phyloP scores from a whole-genome alignment of 2,888 invertebrate genomes.

The Orchesellides sinensis region DNA sequence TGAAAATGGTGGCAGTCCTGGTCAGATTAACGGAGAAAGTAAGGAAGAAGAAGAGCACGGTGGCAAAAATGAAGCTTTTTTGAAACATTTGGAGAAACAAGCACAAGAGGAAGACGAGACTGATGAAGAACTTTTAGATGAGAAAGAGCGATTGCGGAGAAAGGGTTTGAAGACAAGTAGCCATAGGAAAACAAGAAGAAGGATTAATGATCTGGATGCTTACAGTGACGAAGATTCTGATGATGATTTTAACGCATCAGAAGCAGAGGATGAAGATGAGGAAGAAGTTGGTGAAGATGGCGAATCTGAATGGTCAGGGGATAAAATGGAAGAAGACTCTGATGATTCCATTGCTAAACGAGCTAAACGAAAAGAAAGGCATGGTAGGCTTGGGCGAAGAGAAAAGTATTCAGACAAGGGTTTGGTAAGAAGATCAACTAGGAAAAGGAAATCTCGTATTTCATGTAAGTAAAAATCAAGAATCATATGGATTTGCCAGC shows the following conservation, averaged over 20 bases:
- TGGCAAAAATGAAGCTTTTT: slow-evolving; percentile 71
- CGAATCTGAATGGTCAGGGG: slow-evolving; percentile 74
- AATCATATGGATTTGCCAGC: too few species aligned
- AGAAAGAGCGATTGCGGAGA: slow-evolving; percentile 69
- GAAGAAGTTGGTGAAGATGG: slow-evolving; percentile 80
- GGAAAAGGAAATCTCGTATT: slow-evolving; percentile 69
- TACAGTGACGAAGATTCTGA: slow-evolving; percentile 89
- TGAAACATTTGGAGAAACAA: slow-evolving; percentile 74
- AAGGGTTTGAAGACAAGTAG: slow-evolving; percentile 53
- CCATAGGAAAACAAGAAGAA: slow-evolving; percentile 83
- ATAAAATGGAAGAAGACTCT: slow-evolving; percentile 70
- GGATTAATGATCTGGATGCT: slow-evolving; percentile 88
- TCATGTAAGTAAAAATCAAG: slow-evolving; percentile 74
- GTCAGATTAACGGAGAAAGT: slow-evolving; percentile 62
- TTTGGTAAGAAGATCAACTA: slow-evolving; percentile 72
- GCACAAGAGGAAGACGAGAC: slow-evolving; percentile 65
- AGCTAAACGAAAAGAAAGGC: slow-evolving; percentile 52
- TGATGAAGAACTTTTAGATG: slow-evolving; percentile 71
- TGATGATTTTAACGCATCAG: slow-evolving; percentile 93
- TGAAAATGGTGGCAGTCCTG: too few species aligned
- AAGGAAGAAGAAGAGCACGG: slow-evolving; percentile 51
- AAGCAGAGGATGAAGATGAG: slow-evolving; percentile 80
- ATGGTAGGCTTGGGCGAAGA: slow-evolving; percentile 69
- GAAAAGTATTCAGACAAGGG: slow-evolving; percentile 72
- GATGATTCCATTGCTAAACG: slow-evolving; percentile 68